Evolutionary conservation across 2,888 invertebrate species (phyloP).

Genomic region (Oligia strigilis): DNA sequence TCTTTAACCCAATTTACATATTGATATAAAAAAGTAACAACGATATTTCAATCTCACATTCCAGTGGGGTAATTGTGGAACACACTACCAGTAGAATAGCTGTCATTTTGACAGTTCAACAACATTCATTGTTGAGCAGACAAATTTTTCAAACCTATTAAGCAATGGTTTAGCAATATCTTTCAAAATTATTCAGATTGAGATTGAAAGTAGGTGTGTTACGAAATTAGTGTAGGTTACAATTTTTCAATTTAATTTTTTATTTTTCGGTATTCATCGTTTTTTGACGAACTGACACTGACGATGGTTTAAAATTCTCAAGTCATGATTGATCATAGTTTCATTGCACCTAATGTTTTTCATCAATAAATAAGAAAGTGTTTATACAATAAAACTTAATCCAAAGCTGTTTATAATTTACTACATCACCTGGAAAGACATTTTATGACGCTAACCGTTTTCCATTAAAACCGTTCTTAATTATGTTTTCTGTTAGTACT

Average conservation of each 20-base stretch:
- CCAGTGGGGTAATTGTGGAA: not conserved
- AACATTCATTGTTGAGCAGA: not conserved
- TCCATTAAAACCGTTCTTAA: slow-evolving; percentile 16
- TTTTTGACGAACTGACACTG: not conserved
- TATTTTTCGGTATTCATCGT: not conserved
- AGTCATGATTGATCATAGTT: not conserved
- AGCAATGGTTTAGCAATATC: not conserved
- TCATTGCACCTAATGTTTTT: not conserved
- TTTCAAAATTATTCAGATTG: not conserved
- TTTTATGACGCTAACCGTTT: slow-evolving; percentile 12
- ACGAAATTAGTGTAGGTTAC: too few relatives aligned
- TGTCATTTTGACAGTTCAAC: not conserved
- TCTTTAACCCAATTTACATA: not conserved
- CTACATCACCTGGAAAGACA: slow-evolving; percentile 11
- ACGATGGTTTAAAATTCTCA: not conserved
- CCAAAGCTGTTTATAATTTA: slow-evolving; percentile 16
- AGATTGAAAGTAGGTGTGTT: too few relatives aligned
- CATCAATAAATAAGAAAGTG: not conserved
- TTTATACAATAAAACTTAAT: not conserved
- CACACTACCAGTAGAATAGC: not conserved
- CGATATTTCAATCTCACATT: not conserved
- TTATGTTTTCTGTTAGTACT: slow-evolving; percentile 46
- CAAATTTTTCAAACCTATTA: not conserved
- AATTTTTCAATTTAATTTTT: not conserved
- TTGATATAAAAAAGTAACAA: not conserved